Evolutionary conservation across 2,113 vertebrate genomes (phyloP).

Genomic region (Xenopus laevis): DNA sequence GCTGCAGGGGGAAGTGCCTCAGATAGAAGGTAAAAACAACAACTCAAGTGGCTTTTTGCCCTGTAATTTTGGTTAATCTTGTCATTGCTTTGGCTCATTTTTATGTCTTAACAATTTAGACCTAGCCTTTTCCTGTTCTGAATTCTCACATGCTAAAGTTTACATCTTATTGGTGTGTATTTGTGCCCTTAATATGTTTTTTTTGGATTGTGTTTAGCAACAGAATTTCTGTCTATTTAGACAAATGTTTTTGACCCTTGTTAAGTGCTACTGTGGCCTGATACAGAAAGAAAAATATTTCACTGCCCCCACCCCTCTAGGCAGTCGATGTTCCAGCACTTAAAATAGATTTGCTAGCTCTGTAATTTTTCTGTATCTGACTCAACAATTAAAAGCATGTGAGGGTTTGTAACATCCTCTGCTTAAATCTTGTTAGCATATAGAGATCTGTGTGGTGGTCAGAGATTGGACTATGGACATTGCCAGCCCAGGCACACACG

Average conservation of each 20-base stretch:
- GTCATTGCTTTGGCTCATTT: not conserved
- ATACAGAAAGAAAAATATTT: slow-evolving; percentile 4
- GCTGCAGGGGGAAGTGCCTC: slow-evolving; percentile 81
- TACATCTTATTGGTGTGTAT: not conserved
- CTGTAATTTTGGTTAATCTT: not conserved
- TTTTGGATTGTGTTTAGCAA: not conserved
- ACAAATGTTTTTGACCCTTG: not conserved
- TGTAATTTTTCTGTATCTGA: slow-evolving; percentile 39
- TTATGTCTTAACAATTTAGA: not conserved
- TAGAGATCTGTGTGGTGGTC: too few relatives aligned
- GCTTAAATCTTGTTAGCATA: not conserved
- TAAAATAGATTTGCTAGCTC: slow-evolving; percentile 37
- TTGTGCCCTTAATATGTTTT: not conserved
- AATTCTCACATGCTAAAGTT: too few relatives aligned
- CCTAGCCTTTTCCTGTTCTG: not conserved
- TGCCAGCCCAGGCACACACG: too few relatives aligned
- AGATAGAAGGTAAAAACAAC: slow-evolving; percentile 81
- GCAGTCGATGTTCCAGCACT: slow-evolving; percentile 10
- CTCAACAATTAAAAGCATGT: slow-evolving; percentile 34
- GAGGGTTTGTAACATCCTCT: slow-evolving; percentile 32
- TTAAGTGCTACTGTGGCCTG: slow-evolving; percentile 15
- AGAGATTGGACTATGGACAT: too few relatives aligned
- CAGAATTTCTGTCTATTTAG: too few relatives aligned
- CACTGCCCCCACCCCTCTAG: slow-evolving; percentile 15
- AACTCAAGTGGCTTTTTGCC: too few relatives aligned